phyloP scores from a whole-genome alignment of 23 tunicate species.

The Trididemnum clinides region DNA sequence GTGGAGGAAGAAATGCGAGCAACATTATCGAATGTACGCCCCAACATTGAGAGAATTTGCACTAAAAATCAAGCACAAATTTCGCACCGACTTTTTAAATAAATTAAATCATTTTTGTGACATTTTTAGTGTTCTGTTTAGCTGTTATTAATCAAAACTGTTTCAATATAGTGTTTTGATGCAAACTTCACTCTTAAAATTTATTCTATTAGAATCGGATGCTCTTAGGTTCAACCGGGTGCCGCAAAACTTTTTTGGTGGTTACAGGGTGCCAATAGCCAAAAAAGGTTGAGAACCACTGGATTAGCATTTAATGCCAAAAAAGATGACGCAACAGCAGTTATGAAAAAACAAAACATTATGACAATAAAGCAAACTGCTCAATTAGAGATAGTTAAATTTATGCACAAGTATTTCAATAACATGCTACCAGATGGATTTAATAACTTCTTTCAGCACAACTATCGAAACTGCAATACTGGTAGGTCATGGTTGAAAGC shows the following conservation, averaged over 20 bases:
- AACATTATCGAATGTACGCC: constrained; percentile 42
- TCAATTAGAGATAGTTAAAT: too few relatives aligned
- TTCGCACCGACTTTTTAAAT: constrained; percentile 28
- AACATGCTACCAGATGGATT: too few relatives aligned
- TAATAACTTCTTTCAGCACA: too few relatives aligned
- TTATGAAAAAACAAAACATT: too few relatives aligned
- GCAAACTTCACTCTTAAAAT: constrained; percentile 6
- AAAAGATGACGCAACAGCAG: too few relatives aligned
- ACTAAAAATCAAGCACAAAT: constrained; percentile 39
- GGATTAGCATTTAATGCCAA: too few relatives aligned
- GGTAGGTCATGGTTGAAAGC: too few relatives aligned
- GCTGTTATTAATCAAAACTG: constrained; percentile 11
- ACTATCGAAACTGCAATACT: too few relatives aligned
- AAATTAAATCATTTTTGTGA: constrained; percentile 14
- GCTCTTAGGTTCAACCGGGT: too few relatives aligned
- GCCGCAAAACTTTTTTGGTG: constrained; percentile 8
- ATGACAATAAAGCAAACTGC: too few relatives aligned
- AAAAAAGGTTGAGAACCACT: background rate
- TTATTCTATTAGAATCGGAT: background rate
- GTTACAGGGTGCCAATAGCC: constrained; percentile 19
- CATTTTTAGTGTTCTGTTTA: constrained; percentile 17
- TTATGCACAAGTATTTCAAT: too few relatives aligned
- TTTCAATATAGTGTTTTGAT: constrained; percentile 11
- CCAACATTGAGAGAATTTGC: constrained; percentile 30
- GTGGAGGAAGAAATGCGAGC: constrained; percentile 35